These are phyloP conservation scores for Ericerus pela DNA, from an alignment of 1,140 invertebrate genomes.

Conservation along the genomic window DNA sequence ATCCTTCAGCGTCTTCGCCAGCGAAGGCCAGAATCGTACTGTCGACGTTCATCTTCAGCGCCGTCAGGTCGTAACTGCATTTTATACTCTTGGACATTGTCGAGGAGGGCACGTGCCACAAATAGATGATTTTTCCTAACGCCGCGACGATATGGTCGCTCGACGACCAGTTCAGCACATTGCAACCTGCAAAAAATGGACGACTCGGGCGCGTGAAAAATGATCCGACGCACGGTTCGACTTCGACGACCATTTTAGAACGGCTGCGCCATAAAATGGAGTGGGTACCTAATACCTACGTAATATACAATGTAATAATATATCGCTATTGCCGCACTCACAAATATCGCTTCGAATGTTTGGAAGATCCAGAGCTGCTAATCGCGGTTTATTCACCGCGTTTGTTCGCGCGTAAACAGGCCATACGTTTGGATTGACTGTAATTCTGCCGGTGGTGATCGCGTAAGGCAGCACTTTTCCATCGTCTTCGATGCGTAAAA, in stretches of 20 bases:
- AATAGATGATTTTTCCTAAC: background rate
- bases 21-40: too few species aligned
- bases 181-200: conserved; percentile 2
- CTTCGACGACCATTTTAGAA: too few species aligned
- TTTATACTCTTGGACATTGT: background rate
- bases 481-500: too few species aligned
- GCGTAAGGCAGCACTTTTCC: too few species aligned
- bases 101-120: conserved; percentile 9
- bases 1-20: too few species aligned
- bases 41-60: too few species aligned
- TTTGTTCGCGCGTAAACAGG: conserved; percentile 11
- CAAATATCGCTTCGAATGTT: conserved; percentile 3
- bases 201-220: too few species aligned
- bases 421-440: too few species aligned
- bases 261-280: too few species aligned
- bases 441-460: too few species aligned
- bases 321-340: background rate
- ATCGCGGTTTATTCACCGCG: background rate
- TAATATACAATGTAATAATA: background rate
- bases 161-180: conserved; percentile 6
- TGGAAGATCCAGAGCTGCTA: conserved; percentile 14
- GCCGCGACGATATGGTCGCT: background rate
- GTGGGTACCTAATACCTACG: background rate
- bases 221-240: too few species aligned
- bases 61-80: background rate